Evolutionary conservation across 2,888 invertebrate genomes (phyloP).

Genomic region (Tholera decimalis): DNA sequence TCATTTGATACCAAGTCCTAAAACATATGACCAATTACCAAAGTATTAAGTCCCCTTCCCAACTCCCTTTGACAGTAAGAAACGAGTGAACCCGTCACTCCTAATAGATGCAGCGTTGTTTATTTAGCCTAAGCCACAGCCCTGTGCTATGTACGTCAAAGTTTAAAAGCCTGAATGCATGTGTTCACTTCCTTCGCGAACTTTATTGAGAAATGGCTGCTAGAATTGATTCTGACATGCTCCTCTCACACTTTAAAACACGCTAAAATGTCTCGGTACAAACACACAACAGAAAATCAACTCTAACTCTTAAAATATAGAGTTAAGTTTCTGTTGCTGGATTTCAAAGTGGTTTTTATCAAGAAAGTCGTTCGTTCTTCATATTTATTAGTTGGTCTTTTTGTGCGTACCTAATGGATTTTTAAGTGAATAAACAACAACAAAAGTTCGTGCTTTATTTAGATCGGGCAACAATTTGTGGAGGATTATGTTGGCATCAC

Average conservation of each 20-base stretch:
- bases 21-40: too few species aligned
- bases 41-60: neutral
- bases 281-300: constrained; percentile 49
- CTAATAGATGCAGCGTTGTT: constrained; percentile 47
- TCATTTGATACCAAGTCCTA: too few species aligned
- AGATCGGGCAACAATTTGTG: constrained; percentile 64
- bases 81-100: constrained; percentile 30
- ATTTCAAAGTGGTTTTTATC: constrained; percentile 69
- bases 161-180: constrained; percentile 88
- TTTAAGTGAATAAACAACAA: constrained; percentile 89
- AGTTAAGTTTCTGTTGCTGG: constrained; percentile 47
- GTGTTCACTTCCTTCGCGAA: constrained; percentile 75
- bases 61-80: neutral
- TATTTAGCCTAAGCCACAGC: constrained; percentile 60
- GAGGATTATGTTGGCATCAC: constrained; percentile 47
- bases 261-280: constrained; percentile 77
- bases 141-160: constrained; percentile 79
- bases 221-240: constrained; percentile 88
- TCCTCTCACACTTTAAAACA: constrained; percentile 82
- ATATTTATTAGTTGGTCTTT: constrained; percentile 89
- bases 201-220: constrained; percentile 89
- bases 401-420: constrained; percentile 89
- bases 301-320: constrained; percentile 32
- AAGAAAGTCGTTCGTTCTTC: constrained; percentile 79
- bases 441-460: constrained; percentile 70